Evolutionary conservation across 2,888 invertebrate genomes (phyloP).

Genomic region (Baronia brevicornis): DNA sequence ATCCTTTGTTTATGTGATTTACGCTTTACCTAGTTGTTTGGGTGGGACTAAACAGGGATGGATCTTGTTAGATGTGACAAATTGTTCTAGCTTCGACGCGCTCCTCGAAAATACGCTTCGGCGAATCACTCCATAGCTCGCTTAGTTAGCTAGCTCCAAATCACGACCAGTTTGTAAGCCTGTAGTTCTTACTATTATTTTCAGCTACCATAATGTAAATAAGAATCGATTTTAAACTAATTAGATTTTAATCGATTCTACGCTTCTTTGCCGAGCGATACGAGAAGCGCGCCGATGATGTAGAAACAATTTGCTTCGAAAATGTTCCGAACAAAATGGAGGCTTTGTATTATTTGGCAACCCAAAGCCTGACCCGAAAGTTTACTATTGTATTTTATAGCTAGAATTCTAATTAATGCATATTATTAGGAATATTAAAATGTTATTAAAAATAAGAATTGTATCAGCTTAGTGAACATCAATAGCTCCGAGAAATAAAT

Average conservation of each 20-base stretch:
- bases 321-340: slow-evolving; percentile 28
- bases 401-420: slow-evolving; percentile 74
- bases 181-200: slow-evolving; percentile 2
- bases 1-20: slow-evolving; percentile 41
- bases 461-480: slow-evolving; percentile 76
- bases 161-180: background rate
- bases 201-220: too few relatives aligned
- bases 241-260: too few relatives aligned
- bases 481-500: slow-evolving; percentile 73
- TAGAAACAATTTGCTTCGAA: slow-evolving; percentile 23
- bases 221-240: too few relatives aligned
- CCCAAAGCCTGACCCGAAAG: slow-evolving; percentile 48
- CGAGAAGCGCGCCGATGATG: slow-evolving; percentile 8
- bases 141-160: slow-evolving; percentile 6
- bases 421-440: slow-evolving; percentile 71
- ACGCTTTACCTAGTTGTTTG: slow-evolving; percentile 51
- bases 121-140: slow-evolving; percentile 15
- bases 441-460: slow-evolving; percentile 73
- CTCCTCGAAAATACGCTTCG: slow-evolving; percentile 1
- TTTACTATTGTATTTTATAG: slow-evolving; percentile 72
- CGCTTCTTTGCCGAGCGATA: slow-evolving; percentile 7
- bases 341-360: slow-evolving; percentile 33
- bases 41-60: slow-evolving; percentile 64
- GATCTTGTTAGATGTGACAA: slow-evolving; percentile 20
- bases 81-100: slow-evolving; percentile 7